Evolutionary conservation across 2,797 vertebrate species (phyloP), one percentile per base, ranked within the genome.

Genomic region (Babyrousa celebensis): DNA sequence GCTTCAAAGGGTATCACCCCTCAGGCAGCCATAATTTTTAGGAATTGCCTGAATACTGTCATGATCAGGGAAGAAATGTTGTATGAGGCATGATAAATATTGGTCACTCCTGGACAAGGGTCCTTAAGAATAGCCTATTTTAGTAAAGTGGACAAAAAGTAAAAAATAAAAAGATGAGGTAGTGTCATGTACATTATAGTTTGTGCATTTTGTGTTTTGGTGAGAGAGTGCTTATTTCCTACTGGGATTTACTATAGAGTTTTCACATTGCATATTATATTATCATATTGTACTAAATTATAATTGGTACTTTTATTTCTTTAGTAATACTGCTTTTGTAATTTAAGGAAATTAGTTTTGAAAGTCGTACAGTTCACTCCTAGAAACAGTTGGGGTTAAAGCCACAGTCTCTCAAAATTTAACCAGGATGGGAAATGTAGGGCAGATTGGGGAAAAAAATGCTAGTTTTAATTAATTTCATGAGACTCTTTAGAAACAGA

Each of bases 31-130:
- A 87, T 54, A 93, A 6, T 91, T 95, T 95, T 93, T 36, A 36
- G 36, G 36, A 86, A 14, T 94, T 94, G 68, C 40, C 84, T 93
- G 90, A 65, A 93, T 97, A 85, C 63, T 95, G 17, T 96, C 83
- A 96, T 32, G 62, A 77, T 96, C 67, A 75, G 43, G 43, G 71
- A 95, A 91, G 78, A 93, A 36, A 36, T 96, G 36, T 94, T 97
- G 90, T 29, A 65, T 94, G 74, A 95, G 67, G 52, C 91, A 43
- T 71, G 48, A 56, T 89, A 18, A 27, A 4, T 91, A 79, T 95
- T 96, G 62, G n/a, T 77, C 40, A 83, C 65, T 94, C 16, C 65
- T 96, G 43, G 88, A 2, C 40, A 80, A 80, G 56, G 40, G 32
- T 80, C 91, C 25, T 94, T 94, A 94, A 74, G 63, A 90, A 77